Evolutionary conservation across 2,888 invertebrate species (phyloP).

Genomic region (Rhyacophila evoluta): DNA sequence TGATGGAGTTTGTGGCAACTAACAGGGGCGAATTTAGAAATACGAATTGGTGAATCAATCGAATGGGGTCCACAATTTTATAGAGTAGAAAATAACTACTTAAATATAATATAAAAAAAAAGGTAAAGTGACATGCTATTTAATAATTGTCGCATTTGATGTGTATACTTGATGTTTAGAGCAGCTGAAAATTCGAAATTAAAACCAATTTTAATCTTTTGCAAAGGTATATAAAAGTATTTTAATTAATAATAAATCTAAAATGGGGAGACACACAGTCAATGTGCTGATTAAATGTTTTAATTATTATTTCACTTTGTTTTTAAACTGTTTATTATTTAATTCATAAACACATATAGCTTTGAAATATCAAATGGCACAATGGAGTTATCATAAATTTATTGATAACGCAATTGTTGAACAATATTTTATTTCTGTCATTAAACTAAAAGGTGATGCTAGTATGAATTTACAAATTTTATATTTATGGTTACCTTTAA

Average conservation of each 20-base stretch:
- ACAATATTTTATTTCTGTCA: too few relatives aligned
- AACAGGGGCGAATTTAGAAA: too few relatives aligned
- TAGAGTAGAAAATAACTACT: slow-evolving; percentile 11
- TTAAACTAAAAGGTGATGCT: too few relatives aligned
- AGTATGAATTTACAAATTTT: too few relatives aligned
- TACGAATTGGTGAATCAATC: background rate
- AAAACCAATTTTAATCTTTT: background rate
- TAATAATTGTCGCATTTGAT: slow-evolving; percentile 33
- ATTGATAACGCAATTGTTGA: too few relatives aligned
- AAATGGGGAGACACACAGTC: slow-evolving; percentile 30
- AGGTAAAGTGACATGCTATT: background rate
- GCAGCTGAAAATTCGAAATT: slow-evolving; percentile 17
- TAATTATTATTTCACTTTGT: background rate
- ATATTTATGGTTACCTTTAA: too few relatives aligned
- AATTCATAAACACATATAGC: background rate
- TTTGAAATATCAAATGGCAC: too few relatives aligned
- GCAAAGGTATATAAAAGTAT: background rate
- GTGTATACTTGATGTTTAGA: slow-evolving; percentile 49
- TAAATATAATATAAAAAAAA: background rate
- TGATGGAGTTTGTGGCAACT: too few relatives aligned
- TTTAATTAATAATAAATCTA: background rate
- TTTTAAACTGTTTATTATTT: background rate
- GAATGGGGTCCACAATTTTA: background rate
- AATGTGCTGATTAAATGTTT: slow-evolving; percentile 17
- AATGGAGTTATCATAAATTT: too few relatives aligned